Conservation (phyloP, 2,888 invertebrate genomes). For the Diogma glabrata region DNA sequence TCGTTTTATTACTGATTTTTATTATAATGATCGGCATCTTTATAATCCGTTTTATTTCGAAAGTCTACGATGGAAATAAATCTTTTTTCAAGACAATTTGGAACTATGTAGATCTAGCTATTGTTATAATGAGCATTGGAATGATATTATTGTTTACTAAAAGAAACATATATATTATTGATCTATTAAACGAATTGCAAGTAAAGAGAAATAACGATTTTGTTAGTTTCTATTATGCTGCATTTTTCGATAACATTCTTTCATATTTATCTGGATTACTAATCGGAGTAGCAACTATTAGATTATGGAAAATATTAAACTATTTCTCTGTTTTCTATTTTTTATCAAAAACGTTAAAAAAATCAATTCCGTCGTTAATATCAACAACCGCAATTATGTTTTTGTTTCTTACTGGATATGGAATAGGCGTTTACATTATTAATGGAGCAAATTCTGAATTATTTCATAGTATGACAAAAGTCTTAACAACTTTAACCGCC, state of each 20-base stretch:
- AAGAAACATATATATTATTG: slow-evolving; percentile 21
- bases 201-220: slow-evolving; percentile 26
- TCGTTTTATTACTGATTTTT: slow-evolving; percentile 18
- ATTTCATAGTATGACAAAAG: slow-evolving; percentile 22
- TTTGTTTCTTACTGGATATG: slow-evolving; percentile 25
- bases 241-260: slow-evolving; percentile 20
- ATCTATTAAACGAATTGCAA: slow-evolving; percentile 23
- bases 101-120: slow-evolving; percentile 26
- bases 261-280: slow-evolving; percentile 24
- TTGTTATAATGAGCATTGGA: slow-evolving; percentile 23
- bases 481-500: slow-evolving; percentile 24
- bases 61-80: slow-evolving; percentile 24
- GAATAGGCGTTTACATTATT: slow-evolving; percentile 23
- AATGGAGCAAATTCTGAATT: slow-evolving; percentile 26
- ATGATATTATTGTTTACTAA: slow-evolving; percentile 19
- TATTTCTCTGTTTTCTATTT: slow-evolving; percentile 27
- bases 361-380: slow-evolving; percentile 21
- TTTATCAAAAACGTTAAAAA: slow-evolving; percentile 24
- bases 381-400: slow-evolving; percentile 23
- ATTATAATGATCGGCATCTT: slow-evolving; percentile 23
- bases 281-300: slow-evolving; percentile 25
- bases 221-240: slow-evolving; percentile 25
- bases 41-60: slow-evolving; percentile 22
- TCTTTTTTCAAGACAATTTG: slow-evolving; percentile 21
- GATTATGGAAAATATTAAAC: slow-evolving; percentile 30